Evolutionary conservation across 2,888 invertebrate species (phyloP), one percentile per base, ranked within the genome.

Genomic region (Polydrusus cervinus): DNA sequence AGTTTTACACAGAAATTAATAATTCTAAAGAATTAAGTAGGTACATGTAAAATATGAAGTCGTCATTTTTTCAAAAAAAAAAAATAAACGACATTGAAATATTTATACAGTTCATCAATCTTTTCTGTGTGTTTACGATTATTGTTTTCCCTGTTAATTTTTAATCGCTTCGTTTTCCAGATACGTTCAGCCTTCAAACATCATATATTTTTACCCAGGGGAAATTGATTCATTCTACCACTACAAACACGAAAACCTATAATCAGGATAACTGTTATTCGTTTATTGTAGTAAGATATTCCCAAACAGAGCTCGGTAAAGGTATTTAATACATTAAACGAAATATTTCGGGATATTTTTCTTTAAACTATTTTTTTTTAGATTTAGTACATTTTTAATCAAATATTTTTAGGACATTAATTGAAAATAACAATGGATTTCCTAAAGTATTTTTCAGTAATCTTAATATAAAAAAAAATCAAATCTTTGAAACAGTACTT

Each of bases 101-200:
- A 57, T 38, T 38, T 60, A 38, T 13, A 38, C 16, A 11, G 38
- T 60, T 60, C 18, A 38, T 34, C 38, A 60, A 38, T 38, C n/a
- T 6, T 9, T 34, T 11, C 34, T 30, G 11, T 53, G 5, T 60
- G 40, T 60, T 60, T 16, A 38, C 11, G 5, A 16, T 38, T 16
- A 34, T 34, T 18, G 16, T 38, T 34, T 38, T 18, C 6, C 34
- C 16, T 60, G 38, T 16, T 30, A 38, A 6, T 38, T 60, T 38
- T 60, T 13, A 60, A 38, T 38, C 30, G 18, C 18, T 60, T n/a
- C 57, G 38, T 60, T 60, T 60, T 60, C 57, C 38, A 11, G 14
- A 38, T 18, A 16, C 38, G 0, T 55, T 38, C 16, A 16, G 10
- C 38, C 57, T 38, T 38, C 57, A 38, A 60, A 60, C 16, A 60